Evolutionary conservation across 2,113 vertebrate genomes (phyloP).

Genomic region (Phalacrocorax pelagicus): DNA sequence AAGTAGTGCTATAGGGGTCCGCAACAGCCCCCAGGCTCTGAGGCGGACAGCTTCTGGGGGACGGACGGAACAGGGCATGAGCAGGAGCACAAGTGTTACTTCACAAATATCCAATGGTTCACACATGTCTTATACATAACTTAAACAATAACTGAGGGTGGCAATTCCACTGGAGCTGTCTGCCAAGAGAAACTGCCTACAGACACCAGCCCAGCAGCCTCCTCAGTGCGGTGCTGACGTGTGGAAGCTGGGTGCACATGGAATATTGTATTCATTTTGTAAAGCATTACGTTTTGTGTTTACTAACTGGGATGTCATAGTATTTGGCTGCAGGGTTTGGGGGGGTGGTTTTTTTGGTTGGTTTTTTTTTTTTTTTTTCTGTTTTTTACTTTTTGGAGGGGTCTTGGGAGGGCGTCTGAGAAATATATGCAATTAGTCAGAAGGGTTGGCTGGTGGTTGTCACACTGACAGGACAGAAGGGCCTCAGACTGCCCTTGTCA

Average conservation of each 20-base stretch:
- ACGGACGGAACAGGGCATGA: conserved; percentile 95
- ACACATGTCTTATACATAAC: conserved; percentile 98
- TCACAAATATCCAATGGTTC: conserved; percentile 99
- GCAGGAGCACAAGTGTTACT: conserved; percentile 98
- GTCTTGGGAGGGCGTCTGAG: conserved; percentile 45
- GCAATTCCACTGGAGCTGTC: conserved; percentile 81
- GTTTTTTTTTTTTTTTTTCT: neutral
- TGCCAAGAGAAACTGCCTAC: conserved; percentile 85
- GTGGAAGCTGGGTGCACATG: conserved; percentile 79
- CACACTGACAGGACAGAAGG: conserved; percentile 58
- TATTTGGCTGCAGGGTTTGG: conserved; percentile 78
- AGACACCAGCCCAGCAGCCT: conserved; percentile 79
- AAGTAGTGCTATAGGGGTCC: conserved; percentile 87
- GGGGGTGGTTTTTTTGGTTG: neutral
- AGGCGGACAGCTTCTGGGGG: conserved; percentile 96
- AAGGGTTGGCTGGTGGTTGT: conserved; percentile 60
- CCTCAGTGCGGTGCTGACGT: conserved; percentile 78
- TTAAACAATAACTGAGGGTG: conserved; percentile 76
- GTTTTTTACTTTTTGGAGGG: conserved; percentile 48
- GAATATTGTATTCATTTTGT: conserved; percentile 80
- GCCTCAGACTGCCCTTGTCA: conserved; percentile 44
- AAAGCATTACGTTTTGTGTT: conserved; percentile 79
- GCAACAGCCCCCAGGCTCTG: conserved; percentile 97
- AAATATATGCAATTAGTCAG: conserved; percentile 69
- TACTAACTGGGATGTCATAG: conserved; percentile 83